Evolutionary conservation across 1,140 invertebrate genomes (phyloP).

Genomic region (Sminthurides bifidus): DNA sequence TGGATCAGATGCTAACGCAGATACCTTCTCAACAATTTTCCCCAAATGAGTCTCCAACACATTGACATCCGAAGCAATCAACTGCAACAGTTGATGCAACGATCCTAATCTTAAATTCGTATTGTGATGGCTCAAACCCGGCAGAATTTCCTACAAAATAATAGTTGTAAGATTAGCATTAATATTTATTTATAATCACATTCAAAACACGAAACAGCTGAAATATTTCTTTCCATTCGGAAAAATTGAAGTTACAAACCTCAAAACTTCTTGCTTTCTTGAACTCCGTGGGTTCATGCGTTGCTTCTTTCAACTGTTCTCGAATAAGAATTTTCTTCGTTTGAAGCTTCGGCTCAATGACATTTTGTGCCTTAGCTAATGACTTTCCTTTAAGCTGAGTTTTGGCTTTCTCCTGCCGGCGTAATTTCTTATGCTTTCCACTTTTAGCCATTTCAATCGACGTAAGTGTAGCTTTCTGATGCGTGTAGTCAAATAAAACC

Average conservation of each 20-base stretch:
- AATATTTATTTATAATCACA: neutral
- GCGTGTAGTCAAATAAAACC: no score
- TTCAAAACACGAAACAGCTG: no score
- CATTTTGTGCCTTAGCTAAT: constrained; percentile 24
- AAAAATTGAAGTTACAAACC: neutral
- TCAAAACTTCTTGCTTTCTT: constrained; percentile 19
- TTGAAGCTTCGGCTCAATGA: constrained; percentile 25
- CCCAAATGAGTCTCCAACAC: constrained; percentile 15
- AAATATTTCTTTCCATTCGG: no score
- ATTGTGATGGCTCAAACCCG: constrained; percentile 24
- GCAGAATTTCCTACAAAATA: neutral
- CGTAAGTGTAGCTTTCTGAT: no score
- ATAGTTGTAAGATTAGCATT: neutral
- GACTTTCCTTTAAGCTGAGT: constrained; percentile 24
- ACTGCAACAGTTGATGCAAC: constrained; percentile 17
- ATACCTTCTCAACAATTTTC: constrained; percentile 22
- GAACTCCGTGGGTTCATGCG: constrained; percentile 1
- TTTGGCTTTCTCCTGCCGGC: constrained; percentile 27
- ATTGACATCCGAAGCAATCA: constrained; percentile 8
- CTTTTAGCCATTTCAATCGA: constrained; percentile 31
- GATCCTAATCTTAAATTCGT: constrained; percentile 26
- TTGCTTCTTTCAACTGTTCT: constrained; percentile 20
- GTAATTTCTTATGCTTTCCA: constrained; percentile 27
- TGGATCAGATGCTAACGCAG: constrained; percentile 14
- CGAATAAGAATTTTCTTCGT: constrained; percentile 29